These are phyloP conservation scores for Piezodorus guildinii DNA, from an alignment of 1,140 invertebrate species.

Conservation along the genomic window DNA sequence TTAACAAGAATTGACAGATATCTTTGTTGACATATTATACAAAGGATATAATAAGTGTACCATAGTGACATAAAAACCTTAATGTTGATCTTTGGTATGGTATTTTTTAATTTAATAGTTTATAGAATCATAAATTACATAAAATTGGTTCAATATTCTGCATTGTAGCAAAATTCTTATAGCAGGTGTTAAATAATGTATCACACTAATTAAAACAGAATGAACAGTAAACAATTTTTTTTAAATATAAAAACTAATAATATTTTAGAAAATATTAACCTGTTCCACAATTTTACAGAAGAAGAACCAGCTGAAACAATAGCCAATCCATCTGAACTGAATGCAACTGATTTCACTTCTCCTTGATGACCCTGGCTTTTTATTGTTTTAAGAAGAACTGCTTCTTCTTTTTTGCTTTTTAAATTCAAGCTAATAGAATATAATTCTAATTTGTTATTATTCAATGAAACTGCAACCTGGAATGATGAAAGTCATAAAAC, in stretches of 20 bases:
- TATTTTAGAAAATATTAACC: conserved; percentile 38
- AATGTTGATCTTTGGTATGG: too few relatives aligned
- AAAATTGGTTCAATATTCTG: too few relatives aligned
- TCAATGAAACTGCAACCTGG: conserved; percentile 42
- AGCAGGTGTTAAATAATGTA: too few relatives aligned
- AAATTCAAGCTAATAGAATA: conserved; percentile 45
- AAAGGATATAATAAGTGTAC: too few relatives aligned
- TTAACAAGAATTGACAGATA: too few relatives aligned
- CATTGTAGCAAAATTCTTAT: too few relatives aligned
- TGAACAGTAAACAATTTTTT: too few relatives aligned
- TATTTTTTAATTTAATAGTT: too few relatives aligned
- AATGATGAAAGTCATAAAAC: conserved; percentile 6
- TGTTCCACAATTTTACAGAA: conserved; percentile 87
- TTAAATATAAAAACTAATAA: neutral
- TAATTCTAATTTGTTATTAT: conserved; percentile 58
- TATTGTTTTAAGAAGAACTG: conserved; percentile 42
- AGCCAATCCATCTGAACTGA: conserved; percentile 82
- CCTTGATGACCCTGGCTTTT: conserved; percentile 69
- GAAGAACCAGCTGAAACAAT: conserved; percentile 76
- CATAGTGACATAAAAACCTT: too few relatives aligned
- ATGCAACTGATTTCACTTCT: conserved; percentile 72
- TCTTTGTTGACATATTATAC: too few relatives aligned
- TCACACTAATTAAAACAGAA: too few relatives aligned
- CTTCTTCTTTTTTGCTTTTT: conserved; percentile 40
- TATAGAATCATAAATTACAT: too few relatives aligned